These are phyloP conservation scores for Sitta europaea DNA, from an alignment of 2,113 vertebrate species.

Conservation along the genomic window DNA sequence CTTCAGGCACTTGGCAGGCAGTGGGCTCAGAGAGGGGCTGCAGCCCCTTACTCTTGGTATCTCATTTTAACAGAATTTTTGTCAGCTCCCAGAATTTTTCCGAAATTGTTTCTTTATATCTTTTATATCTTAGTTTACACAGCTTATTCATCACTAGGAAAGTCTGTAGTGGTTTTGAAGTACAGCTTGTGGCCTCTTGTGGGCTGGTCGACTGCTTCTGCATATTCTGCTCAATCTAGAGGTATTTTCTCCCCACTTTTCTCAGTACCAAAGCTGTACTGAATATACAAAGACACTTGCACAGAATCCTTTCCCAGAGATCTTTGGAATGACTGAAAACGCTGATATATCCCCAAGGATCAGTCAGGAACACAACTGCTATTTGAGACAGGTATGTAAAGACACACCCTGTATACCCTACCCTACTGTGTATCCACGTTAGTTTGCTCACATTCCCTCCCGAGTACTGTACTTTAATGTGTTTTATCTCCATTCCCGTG, in stretches of 20 bases:
- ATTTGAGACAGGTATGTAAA: constrained; percentile 80
- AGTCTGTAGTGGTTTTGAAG: neutral
- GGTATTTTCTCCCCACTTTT: neutral
- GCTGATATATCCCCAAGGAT: constrained; percentile 86
- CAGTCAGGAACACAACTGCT: constrained; percentile 84
- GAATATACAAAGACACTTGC: constrained; percentile 84
- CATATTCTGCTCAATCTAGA: neutral
- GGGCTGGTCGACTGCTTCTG: neutral
- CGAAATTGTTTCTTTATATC: neutral
- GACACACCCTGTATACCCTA: neutral
- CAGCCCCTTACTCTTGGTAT: neutral
- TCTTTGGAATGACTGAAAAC: constrained; percentile 87
- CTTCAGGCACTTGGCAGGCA: neutral
- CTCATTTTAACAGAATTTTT: neutral
- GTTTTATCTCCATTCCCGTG: neutral
- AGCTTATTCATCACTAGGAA: neutral
- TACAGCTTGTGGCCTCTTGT: neutral
- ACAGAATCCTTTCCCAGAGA: constrained; percentile 81
- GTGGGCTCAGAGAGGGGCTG: neutral
- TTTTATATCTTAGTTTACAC: neutral
- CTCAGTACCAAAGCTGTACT: constrained; percentile 80
- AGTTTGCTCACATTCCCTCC: neutral
- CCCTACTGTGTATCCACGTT: neutral
- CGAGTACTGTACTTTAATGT: neutral
- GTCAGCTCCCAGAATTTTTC: neutral